Evolutionary conservation across 1,140 invertebrate genomes (phyloP).

Genomic region (Thaumatotibia leucotreta): DNA sequence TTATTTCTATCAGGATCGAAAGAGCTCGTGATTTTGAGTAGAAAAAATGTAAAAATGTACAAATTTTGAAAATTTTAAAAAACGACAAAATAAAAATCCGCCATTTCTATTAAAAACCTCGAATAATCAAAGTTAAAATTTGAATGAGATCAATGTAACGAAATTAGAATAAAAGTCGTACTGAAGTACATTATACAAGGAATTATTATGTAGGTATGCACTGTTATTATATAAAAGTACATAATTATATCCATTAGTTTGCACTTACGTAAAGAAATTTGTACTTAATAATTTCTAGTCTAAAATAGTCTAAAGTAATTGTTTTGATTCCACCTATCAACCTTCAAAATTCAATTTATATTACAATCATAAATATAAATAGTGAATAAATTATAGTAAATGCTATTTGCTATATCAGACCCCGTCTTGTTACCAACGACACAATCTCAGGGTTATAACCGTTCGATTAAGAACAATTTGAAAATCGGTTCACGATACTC

Average conservation of each 20-base stretch:
- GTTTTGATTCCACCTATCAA: background rate
- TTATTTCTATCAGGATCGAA: too few relatives aligned
- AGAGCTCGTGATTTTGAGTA: too few relatives aligned
- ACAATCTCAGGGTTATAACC: too few relatives aligned
- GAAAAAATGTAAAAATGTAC: too few relatives aligned
- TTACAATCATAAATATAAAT: background rate
- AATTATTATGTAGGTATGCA: background rate
- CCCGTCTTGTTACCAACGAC: too few relatives aligned
- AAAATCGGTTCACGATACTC: too few relatives aligned
- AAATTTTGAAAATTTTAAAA: background rate
- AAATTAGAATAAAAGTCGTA: background rate
- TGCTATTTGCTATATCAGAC: too few relatives aligned
- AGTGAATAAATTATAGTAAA: background rate
- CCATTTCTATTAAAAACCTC: too few relatives aligned
- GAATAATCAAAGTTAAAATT: background rate
- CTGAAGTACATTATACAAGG: background rate
- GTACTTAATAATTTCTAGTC: background rate
- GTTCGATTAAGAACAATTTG: too few relatives aligned
- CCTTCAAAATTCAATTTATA: background rate
- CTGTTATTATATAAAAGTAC: background rate
- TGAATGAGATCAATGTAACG: background rate
- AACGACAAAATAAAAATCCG: too few relatives aligned
- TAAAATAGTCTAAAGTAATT: background rate
- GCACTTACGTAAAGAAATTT: background rate
- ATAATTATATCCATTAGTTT: background rate